Conservation (phyloP, 2,113 vertebrate genomes). For the Myodes glareolus region DNA sequence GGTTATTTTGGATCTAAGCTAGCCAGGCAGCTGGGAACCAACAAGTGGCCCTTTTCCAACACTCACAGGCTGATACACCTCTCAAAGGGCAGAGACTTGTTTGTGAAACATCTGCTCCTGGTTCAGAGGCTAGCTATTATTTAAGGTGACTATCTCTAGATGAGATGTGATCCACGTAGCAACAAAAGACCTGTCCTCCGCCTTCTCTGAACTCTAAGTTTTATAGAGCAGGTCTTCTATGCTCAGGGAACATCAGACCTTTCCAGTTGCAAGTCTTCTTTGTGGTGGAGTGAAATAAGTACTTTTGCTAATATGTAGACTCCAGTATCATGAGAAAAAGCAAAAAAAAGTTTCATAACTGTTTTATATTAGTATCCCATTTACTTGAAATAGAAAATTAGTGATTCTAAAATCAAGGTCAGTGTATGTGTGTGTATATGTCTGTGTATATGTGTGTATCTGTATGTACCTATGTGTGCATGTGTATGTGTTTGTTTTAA, state of each 20-base stretch:
- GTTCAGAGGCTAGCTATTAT: not conserved
- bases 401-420: constrained; percentile 4
- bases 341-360: not conserved
- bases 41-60: too few species aligned
- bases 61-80: not conserved
- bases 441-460: not conserved
- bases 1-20: too few species aligned
- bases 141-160: not conserved
- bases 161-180: fast-evolving
- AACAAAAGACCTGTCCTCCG: not conserved
- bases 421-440: not conserved
- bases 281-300: not conserved
- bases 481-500: not conserved
- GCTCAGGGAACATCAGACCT: fast-evolving
- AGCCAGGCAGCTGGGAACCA: too few species aligned
- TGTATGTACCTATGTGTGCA: not conserved
- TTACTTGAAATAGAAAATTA: not conserved
- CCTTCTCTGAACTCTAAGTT: not conserved
- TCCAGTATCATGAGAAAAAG: not conserved
- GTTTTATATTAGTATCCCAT: not conserved
- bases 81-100: not conserved
- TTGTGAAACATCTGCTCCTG: not conserved
- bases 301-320: not conserved
- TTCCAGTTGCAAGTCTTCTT: not conserved
- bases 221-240: not conserved